Evolutionary conservation across 2,113 vertebrate species (phyloP).

Genomic region (Ascaphus truei): DNA sequence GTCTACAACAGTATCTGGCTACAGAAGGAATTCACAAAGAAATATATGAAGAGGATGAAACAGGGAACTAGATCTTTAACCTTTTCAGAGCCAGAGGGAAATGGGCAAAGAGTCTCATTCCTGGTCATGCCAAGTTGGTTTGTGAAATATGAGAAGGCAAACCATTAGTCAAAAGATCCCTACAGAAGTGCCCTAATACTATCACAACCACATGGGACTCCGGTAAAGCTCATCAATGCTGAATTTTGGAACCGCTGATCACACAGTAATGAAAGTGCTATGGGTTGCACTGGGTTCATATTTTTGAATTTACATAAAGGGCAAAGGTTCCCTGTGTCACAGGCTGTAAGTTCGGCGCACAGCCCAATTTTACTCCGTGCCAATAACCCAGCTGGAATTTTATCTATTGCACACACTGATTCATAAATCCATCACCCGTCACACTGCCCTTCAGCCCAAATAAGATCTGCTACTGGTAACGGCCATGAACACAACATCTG

Average conservation of each 20-base stretch:
- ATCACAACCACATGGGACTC: too few species aligned
- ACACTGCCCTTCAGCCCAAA: not conserved
- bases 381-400: not conserved
- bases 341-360: not conserved
- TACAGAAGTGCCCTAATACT: not conserved
- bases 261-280: not conserved
- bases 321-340: not conserved
- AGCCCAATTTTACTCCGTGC: not conserved
- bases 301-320: not conserved
- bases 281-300: too few species aligned
- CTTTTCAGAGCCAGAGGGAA: too few species aligned
- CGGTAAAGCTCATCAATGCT: too few species aligned
- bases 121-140: not conserved
- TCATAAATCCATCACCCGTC: not conserved
- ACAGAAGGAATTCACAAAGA: too few species aligned
- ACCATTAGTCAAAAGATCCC: not conserved
- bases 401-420: not conserved
- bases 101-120: too few species aligned
- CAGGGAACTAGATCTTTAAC: too few species aligned
- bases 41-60: too few species aligned
- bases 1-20: too few species aligned
- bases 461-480: too few species aligned
- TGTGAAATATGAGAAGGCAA: not conserved
- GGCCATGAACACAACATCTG: too few species aligned
- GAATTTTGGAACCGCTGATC: not conserved